Conservation (phyloP, 2,113 vertebrate genomes). For the Campylomormyrus numenius region DNA sequence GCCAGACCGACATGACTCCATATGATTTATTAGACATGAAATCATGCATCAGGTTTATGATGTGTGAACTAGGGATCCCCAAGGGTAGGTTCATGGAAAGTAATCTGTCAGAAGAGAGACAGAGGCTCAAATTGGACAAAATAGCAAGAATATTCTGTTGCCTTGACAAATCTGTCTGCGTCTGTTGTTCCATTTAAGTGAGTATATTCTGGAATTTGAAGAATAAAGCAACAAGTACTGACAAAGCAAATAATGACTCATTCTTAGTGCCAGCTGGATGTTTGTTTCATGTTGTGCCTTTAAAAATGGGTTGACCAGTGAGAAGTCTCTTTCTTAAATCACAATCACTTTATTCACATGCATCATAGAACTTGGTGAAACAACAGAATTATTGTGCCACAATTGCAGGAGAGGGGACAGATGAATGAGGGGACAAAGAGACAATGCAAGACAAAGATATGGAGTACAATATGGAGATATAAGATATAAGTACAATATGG, state of each 20-base stretch:
- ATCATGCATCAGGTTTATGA: neutral
- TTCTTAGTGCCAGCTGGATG: neutral
- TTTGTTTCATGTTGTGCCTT: neutral
- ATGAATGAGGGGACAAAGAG: neutral
- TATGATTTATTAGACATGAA: neutral
- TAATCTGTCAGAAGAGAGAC: neutral
- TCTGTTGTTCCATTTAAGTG: neutral
- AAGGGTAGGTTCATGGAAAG: neutral
- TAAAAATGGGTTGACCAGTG: neutral
- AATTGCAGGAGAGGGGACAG: neutral
- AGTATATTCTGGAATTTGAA: neutral
- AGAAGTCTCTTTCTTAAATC: neutral
- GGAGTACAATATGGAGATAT: too few species aligned
- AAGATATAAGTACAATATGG: too few species aligned
- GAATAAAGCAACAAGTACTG: neutral
- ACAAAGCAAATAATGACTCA: neutral
- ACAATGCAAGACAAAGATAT: neutral
- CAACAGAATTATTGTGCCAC: neutral
- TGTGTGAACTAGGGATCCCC: neutral
- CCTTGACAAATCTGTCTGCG: neutral
- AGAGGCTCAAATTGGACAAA: neutral
- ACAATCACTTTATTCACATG: neutral
- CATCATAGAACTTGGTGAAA: neutral
- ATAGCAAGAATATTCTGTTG: neutral
- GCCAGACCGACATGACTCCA: neutral